phyloP scores from a whole-genome alignment of 2,888 invertebrate genomes.

The Galeopsomyia nigrocyanea region DNA sequence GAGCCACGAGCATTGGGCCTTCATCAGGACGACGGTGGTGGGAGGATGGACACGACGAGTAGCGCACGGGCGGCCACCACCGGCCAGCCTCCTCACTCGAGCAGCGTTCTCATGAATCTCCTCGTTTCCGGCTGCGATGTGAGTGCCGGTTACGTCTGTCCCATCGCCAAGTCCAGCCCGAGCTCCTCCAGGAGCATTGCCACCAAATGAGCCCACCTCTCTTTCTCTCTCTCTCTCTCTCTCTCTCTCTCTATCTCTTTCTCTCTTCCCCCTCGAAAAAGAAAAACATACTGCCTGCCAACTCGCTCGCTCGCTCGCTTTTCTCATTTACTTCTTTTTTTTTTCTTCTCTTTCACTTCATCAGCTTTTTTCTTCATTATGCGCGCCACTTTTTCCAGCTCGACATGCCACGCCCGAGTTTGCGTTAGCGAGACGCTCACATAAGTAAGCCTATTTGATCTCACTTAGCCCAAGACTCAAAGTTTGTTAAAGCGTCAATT shows the following conservation, averaged over 20 bases:
- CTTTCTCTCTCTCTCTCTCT: not conserved
- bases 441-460: too few relatives aligned
- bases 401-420: too few relatives aligned
- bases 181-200: constrained; percentile 63
- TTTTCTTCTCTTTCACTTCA: too few relatives aligned
- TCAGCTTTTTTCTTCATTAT: too few relatives aligned
- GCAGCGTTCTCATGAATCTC: constrained; percentile 93
- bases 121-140: constrained; percentile 96
- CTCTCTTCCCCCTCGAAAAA: not conserved
- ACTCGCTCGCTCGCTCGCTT: not conserved
- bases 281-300: too few relatives aligned
- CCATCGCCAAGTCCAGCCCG: constrained; percentile 71
- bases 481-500: too few relatives aligned
- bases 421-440: too few relatives aligned
- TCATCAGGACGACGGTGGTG: constrained; percentile 35
- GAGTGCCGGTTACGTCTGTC: constrained; percentile 91
- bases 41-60: constrained; percentile 1
- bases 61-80: constrained; percentile 12
- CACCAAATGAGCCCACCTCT: constrained; percentile 58
- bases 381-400: too few relatives aligned
- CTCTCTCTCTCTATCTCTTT: not conserved
- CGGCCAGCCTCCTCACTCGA: constrained; percentile 73
- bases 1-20: too few relatives aligned
- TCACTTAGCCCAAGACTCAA: too few relatives aligned
- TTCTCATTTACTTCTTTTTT: too few relatives aligned